These are phyloP conservation scores for Dryococelus australis DNA, from an alignment of 2,888 invertebrate species.

Conservation along the genomic window DNA sequence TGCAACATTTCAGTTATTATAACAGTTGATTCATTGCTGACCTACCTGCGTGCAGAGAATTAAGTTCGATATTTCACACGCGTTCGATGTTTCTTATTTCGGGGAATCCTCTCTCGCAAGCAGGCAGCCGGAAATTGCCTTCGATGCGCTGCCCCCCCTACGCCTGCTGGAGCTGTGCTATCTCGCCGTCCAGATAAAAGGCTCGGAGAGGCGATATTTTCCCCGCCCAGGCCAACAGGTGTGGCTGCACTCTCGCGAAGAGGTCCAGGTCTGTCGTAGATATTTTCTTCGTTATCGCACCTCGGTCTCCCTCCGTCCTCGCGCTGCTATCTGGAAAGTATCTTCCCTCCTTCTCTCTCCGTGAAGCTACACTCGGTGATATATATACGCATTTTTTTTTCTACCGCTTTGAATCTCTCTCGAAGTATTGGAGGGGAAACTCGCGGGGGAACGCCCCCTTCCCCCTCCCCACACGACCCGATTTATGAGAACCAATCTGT, in stretches of 20 bases:
- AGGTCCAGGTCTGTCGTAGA: not conserved
- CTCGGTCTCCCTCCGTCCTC: not conserved
- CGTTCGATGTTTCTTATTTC: not conserved
- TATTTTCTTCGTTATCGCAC: not conserved
- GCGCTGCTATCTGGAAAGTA: not conserved
- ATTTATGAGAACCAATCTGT: constrained; percentile 11
- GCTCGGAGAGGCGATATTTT: not conserved
- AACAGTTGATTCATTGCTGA: too few relatives aligned
- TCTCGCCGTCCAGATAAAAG: not conserved
- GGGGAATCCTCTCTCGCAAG: not conserved
- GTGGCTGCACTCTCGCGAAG: not conserved
- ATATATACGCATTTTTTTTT: not conserved
- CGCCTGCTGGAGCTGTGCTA: not conserved
- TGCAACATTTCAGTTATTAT: too few relatives aligned
- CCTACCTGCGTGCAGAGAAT: too few relatives aligned
- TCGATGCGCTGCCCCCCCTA: not conserved
- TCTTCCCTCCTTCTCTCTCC: not conserved
- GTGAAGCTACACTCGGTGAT: not conserved
- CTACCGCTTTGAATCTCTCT: not conserved
- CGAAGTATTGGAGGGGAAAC: constrained; percentile 16
- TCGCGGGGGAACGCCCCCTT: not conserved
- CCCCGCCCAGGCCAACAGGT: not conserved
- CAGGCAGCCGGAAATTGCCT: not conserved
- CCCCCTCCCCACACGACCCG: not conserved
- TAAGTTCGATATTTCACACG: not conserved